Evolutionary conservation across 2,113 vertebrate species (phyloP).

Genomic region (Anhinga rufa): DNA sequence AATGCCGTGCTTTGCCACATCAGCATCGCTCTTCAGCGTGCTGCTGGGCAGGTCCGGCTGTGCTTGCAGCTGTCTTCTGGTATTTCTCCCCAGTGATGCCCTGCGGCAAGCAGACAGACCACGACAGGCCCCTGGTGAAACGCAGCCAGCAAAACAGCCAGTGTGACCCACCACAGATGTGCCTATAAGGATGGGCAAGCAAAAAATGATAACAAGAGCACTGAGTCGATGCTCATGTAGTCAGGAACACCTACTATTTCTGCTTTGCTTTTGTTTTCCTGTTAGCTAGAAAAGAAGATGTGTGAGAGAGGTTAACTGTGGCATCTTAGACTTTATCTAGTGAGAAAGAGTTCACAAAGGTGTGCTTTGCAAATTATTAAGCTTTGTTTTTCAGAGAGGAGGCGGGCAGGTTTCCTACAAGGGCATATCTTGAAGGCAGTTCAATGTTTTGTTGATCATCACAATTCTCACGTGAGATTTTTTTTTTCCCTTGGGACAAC

Average conservation of each 20-base stretch:
- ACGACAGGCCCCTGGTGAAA: background rate
- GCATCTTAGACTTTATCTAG: background rate
- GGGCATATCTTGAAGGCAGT: background rate
- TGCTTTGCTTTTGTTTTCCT: background rate
- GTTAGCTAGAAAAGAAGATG: background rate
- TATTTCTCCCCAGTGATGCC: background rate
- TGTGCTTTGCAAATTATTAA: background rate
- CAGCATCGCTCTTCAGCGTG: background rate
- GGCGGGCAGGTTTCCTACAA: background rate
- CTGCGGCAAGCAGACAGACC: background rate
- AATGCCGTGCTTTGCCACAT: background rate
- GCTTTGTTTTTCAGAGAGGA: background rate
- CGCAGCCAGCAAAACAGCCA: background rate
- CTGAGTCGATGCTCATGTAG: accelerated
- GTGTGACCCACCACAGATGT: background rate
- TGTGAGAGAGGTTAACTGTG: background rate
- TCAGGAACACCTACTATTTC: background rate
- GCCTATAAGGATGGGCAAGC: background rate
- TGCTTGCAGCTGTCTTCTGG: background rate
- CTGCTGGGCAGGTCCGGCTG: background rate
- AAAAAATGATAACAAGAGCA: background rate
- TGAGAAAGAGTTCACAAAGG: background rate
- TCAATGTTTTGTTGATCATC: background rate
- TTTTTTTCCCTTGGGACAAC: background rate
- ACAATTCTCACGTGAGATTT: background rate